A percentile compares a stretch with the other conserved stretches of the same genome.
These are phyloP conservation scores for Trypoxylon attenuatum DNA, from an alignment of 2,888 invertebrate species.

Conservation along the genomic window DNA sequence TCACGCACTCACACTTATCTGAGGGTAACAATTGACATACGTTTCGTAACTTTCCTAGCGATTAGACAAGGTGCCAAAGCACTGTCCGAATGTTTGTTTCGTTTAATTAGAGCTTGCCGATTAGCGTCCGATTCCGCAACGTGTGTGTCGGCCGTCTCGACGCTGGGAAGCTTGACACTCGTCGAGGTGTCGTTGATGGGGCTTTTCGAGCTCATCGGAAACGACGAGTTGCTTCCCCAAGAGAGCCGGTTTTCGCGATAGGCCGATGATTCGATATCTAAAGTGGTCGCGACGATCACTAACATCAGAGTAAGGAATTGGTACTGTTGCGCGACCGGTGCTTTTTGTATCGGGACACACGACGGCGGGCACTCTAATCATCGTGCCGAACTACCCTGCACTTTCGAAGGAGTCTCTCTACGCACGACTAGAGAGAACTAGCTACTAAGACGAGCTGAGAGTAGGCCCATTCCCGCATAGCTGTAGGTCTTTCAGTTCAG, in stretches of 20 bases:
- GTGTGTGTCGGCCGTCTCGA: not conserved
- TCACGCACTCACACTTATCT: constrained; percentile 65
- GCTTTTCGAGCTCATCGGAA: too few relatives aligned
- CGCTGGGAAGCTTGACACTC: not conserved
- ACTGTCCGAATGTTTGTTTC: constrained; percentile 31
- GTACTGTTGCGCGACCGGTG: not conserved
- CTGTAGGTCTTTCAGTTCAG: constrained; percentile 22
- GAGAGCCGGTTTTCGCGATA: constrained; percentile 15
- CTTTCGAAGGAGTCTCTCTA: not conserved
- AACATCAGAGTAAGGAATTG: not conserved
- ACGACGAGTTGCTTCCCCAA: not conserved
- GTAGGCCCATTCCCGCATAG: constrained; percentile 41
- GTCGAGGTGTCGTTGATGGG: too few relatives aligned
- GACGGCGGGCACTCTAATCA: not conserved
- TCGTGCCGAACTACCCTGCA: constrained; percentile 4
- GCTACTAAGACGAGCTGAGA: constrained; percentile 4
- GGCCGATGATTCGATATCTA: constrained; percentile 33
- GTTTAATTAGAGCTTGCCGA: not conserved
- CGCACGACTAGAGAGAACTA: constrained; percentile 5
- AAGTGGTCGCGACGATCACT: constrained; percentile 1
- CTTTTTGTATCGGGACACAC: not conserved
- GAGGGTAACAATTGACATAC: constrained; percentile 72
- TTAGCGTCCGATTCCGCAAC: not conserved
- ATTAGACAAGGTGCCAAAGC: constrained; percentile 53
- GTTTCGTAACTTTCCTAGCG: constrained; percentile 72